Evolutionary conservation across 2,888 invertebrate genomes (phyloP), one percentile per base, ranked within the genome.

Genomic region (Drosophila falleni): DNA sequence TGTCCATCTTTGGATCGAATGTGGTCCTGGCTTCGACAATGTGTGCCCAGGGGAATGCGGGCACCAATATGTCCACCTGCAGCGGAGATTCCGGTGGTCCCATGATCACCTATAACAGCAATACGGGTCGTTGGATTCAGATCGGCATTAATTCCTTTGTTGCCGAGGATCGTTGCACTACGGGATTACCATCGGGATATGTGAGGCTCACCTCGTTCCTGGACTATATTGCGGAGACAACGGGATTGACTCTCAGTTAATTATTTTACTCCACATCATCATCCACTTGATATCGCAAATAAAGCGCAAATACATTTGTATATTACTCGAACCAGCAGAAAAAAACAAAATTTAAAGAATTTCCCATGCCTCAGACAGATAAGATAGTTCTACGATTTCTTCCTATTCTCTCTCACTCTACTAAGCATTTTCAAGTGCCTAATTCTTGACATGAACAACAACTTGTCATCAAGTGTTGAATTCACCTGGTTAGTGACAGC

Each of bases 121-220:
- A 49, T 50, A 59, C 62, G 16, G 84, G 79, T 0, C 51, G 37
- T 0, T 87, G 63, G 62, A 63, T 87, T 13, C 92, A 92, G 66
- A 90, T 92, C 26, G 92, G 92, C 4, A 90, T 92, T 13, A 92
- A 91, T 70, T 92, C 92, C 6, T 92, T 91, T 86, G 92, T 91
- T 2, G 90, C 90, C 13, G 68, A 86, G 55, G 91, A 92, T 76
- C 81, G 67, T 31, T 92, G 92, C 67, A 87, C 91, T 0, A 75
- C 87, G 26, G 83, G 85, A 0, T 79, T 74, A 33, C 92, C 92
- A 0, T 91, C 92, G 9, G 92, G 90, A 13, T 92, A 90, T 73
- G 87, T 79, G 2, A 78, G 90, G 35, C 56, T 92, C 16, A 84
- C 90, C n/a, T 89, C 91, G 5, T 92, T 86, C 69, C 37, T 90